Conservation (phyloP, 2,888 invertebrate species). For the Liposcelis brunnea region DNA sequence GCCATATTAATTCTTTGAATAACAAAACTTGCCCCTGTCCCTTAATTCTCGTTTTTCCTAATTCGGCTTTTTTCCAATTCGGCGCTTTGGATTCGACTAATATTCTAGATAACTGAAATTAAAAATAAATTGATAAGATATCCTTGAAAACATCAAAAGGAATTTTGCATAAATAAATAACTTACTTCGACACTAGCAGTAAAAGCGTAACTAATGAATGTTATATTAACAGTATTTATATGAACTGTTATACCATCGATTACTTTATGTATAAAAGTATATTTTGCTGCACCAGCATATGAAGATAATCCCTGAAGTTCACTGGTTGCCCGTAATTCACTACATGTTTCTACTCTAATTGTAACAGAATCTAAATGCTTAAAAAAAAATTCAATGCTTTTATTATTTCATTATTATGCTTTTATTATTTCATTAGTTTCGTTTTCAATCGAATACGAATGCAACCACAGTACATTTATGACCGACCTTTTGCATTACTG, state of each 20-base stretch:
- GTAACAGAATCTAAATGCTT: constrained; percentile 89
- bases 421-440: too few species aligned
- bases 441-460: too few species aligned
- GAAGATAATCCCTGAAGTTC: constrained; percentile 35
- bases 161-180: constrained; percentile 21
- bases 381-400: constrained; percentile 24
- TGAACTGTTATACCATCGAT: constrained; percentile 94
- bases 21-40: constrained; percentile 83
- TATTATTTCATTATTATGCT: too few species aligned
- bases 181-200: constrained; percentile 85
- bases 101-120: constrained; percentile 69
- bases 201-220: constrained; percentile 88
- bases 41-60: constrained; percentile 80
- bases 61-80: constrained; percentile 70
- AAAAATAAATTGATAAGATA: constrained; percentile 9
- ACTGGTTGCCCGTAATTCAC: constrained; percentile 52
- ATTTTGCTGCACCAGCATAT: constrained; percentile 46
- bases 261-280: constrained; percentile 80
- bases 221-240: constrained; percentile 86
- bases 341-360: constrained; percentile 84
- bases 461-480: too few species aligned
- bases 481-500: too few species aligned
- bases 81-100: constrained; percentile 88
- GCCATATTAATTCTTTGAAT: constrained; percentile 96
- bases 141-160: too few species aligned